These are phyloP conservation scores for Apogon talboti DNA, from an alignment of 2,797 vertebrate genomes.

Conservation along the genomic window DNA sequence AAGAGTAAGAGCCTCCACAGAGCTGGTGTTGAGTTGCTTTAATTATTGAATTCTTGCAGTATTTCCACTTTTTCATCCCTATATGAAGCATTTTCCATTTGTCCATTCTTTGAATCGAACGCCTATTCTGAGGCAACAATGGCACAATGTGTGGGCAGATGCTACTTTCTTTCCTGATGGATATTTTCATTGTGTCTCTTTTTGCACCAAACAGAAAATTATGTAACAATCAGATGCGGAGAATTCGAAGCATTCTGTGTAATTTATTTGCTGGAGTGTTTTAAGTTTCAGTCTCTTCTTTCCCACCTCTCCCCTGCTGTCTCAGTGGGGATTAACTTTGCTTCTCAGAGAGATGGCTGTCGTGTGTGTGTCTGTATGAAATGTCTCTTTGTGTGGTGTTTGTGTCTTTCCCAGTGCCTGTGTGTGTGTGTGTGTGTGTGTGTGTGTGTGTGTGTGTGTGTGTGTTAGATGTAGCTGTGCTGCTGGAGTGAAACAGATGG, in stretches of 20 bases:
- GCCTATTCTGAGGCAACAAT: conserved; percentile 16
- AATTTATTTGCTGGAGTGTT: conserved; percentile 44
- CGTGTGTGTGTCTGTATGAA: conserved; percentile 5
- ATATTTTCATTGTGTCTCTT: conserved; percentile 11
- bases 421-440: conserved; percentile 19
- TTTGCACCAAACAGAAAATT: conserved; percentile 38
- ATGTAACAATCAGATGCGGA: conserved; percentile 24
- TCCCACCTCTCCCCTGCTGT: conserved; percentile 34
- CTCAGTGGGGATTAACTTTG: conserved; percentile 49
- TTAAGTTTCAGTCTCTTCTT: conserved; percentile 24
- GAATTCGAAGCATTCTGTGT: conserved; percentile 25
- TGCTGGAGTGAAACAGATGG: conserved; percentile 55
- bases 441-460: conserved; percentile 31
- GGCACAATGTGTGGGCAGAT: conserved; percentile 14
- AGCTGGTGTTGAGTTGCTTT: not conserved
- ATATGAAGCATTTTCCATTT: conserved; percentile 4
- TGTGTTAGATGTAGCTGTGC: conserved; percentile 34
- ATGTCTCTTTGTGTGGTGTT: conserved; percentile 21
- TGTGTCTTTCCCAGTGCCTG: conserved; percentile 32
- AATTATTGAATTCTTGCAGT: conserved; percentile 27
- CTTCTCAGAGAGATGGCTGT: conserved; percentile 52
- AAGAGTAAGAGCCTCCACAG: not conserved
- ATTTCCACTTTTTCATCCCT: conserved; percentile 7
- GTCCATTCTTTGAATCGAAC: conserved; percentile 18
- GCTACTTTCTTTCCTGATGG: conserved; percentile 12